phyloP scores from a whole-genome alignment of 2,888 invertebrate species.

The Ptilodon capucinus region DNA sequence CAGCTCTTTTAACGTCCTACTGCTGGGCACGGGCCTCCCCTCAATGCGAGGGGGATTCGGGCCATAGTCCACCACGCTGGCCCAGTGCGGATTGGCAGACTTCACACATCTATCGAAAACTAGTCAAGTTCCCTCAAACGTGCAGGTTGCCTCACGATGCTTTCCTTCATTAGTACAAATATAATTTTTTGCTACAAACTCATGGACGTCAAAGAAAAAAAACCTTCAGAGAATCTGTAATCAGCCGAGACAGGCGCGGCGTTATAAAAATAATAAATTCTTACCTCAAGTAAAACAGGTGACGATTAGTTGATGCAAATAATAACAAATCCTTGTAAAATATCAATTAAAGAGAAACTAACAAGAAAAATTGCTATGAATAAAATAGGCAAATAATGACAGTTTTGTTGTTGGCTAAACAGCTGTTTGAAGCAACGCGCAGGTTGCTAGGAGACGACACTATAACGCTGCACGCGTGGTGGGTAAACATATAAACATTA shows the following conservation, averaged over 20 bases:
- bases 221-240: too few species aligned
- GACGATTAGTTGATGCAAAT: slow-evolving; percentile 18
- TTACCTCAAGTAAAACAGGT: slow-evolving; percentile 29
- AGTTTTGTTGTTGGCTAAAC: slow-evolving; percentile 34
- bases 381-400: slow-evolving; percentile 22
- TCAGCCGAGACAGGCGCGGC: slow-evolving; percentile 3
- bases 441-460: slow-evolving; percentile 42
- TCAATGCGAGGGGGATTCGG: too few species aligned
- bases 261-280: slow-evolving; percentile 17
- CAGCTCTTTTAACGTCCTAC: too few species aligned
- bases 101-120: too few species aligned
- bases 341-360: slow-evolving; percentile 11
- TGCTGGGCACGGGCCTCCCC: too few species aligned
- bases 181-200: slow-evolving; percentile 6
- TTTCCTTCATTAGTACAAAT: too few species aligned
- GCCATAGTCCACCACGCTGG: too few species aligned
- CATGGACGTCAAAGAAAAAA: not conserved
- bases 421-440: slow-evolving; percentile 31
- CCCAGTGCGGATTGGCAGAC: too few species aligned
- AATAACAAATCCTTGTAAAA: slow-evolving; percentile 25
- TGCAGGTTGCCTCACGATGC: too few species aligned
- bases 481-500: slow-evolving; percentile 6
- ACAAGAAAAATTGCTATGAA: slow-evolving; percentile 10
- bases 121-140: too few species aligned
- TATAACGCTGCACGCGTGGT: slow-evolving; percentile 13